phyloP scores from a whole-genome alignment of 1,140 invertebrate genomes.

The Delia radicum region DNA sequence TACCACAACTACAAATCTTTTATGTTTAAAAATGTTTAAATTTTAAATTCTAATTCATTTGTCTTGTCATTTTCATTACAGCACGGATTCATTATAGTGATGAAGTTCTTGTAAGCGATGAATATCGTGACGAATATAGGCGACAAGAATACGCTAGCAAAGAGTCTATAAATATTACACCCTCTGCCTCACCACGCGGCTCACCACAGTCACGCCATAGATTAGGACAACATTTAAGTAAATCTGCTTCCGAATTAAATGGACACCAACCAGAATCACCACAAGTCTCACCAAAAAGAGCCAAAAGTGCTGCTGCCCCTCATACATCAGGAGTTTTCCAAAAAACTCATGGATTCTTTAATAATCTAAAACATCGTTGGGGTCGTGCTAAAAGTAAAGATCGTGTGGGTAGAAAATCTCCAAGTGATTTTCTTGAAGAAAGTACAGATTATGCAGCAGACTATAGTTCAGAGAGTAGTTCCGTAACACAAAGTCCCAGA shows the following conservation, averaged over 20 bases:
- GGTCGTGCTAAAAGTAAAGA: conserved; percentile 65
- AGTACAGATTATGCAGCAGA: conserved; percentile 73
- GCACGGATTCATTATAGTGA: conserved; percentile 51
- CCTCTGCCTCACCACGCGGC: conserved; percentile 37
- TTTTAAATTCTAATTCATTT: neutral
- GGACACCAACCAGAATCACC: conserved; percentile 50
- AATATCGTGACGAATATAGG: conserved; percentile 13
- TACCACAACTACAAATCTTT: no score
- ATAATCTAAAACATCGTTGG: conserved; percentile 68
- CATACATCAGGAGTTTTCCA: conserved; percentile 59
- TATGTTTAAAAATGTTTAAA: no score
- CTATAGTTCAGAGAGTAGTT: conserved; percentile 72
- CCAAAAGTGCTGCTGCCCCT: conserved; percentile 56
- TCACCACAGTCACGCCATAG: conserved; percentile 46
- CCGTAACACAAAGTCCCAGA: conserved; percentile 68
- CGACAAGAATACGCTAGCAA: conserved; percentile 7
- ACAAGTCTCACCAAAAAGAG: conserved; percentile 57
- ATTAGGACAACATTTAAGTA: conserved; percentile 57
- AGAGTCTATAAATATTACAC: neutral
- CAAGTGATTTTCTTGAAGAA: conserved; percentile 56
- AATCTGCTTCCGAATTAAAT: conserved; percentile 61
- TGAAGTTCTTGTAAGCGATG: conserved; percentile 31
- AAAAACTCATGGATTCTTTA: conserved; percentile 71
- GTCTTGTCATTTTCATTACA: conserved; percentile 18
- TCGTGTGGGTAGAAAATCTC: conserved; percentile 57